These are phyloP conservation scores for Hippocampus zosterae DNA, from an alignment of 2,113 vertebrate genomes.

Conservation along the genomic window DNA sequence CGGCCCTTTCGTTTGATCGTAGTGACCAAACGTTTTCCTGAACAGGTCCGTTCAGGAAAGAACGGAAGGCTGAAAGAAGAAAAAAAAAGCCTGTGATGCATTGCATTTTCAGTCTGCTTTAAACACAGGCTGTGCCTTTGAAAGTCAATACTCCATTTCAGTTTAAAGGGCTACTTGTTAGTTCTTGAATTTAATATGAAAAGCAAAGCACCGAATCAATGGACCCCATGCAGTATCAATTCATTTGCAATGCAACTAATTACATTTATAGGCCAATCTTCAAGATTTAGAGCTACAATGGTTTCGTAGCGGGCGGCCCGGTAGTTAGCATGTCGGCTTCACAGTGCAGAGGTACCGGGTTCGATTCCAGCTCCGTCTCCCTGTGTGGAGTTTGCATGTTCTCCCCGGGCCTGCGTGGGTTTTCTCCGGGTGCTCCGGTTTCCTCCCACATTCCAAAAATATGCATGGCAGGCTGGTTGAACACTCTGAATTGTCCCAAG, in stretches of 20 bases:
- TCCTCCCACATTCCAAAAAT: too few relatives aligned
- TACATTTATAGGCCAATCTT: background rate
- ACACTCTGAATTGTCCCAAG: too few relatives aligned
- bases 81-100: background rate
- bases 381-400: too few relatives aligned
- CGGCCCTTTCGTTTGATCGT: background rate
- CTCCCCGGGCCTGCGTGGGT: too few relatives aligned
- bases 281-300: background rate
- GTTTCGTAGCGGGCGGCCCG: background rate
- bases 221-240: background rate
- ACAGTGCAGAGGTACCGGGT: too few relatives aligned
- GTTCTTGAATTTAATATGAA: conserved; percentile 4
- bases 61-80: background rate
- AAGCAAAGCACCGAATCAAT: conserved; percentile 2
- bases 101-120: conserved; percentile 3
- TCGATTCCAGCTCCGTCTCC: too few relatives aligned
- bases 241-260: background rate
- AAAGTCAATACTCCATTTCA: conserved; percentile 2
- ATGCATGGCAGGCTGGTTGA: too few relatives aligned
- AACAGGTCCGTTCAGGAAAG: background rate
- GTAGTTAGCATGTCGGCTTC: too few relatives aligned
- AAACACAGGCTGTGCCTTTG: background rate
- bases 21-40: background rate
- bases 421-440: too few relatives aligned
- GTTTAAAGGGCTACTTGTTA: conserved; percentile 4